These are phyloP conservation scores for Meteorus sp. DNA, from an alignment of 1,140 invertebrate genomes.

Conservation along the genomic window DNA sequence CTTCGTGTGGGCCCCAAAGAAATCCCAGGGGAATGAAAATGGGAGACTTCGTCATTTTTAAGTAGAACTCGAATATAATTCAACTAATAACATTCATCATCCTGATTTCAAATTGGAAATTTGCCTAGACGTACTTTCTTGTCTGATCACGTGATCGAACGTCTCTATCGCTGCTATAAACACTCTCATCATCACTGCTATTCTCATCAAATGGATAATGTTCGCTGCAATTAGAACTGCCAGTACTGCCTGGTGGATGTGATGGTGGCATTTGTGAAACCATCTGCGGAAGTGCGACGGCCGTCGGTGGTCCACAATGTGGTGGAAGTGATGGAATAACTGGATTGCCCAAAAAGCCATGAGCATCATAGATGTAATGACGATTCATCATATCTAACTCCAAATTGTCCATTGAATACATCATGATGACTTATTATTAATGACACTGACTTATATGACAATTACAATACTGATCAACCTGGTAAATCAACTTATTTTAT, in stretches of 20 bases:
- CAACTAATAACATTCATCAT: too few relatives aligned
- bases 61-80: too few relatives aligned
- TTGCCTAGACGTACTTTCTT: conserved; percentile 42
- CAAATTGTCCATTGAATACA: conserved; percentile 62
- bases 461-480: too few relatives aligned
- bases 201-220: conserved; percentile 52
- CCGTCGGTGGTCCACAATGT: conserved; percentile 42
- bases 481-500: too few relatives aligned
- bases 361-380: conserved; percentile 61
- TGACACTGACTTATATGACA: not conserved
- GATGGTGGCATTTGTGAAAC: conserved; percentile 42
- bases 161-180: conserved; percentile 52
- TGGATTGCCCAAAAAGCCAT: conserved; percentile 54
- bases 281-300: conserved; percentile 41
- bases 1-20: too few relatives aligned
- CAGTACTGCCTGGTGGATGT: conserved; percentile 50
- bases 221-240: conserved; percentile 53
- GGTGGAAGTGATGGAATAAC: conserved; percentile 45
- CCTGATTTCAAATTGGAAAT: not conserved
- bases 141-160: conserved; percentile 37
- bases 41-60: too few relatives aligned
- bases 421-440: conserved; percentile 30
- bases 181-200: conserved; percentile 51
- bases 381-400: conserved; percentile 60
- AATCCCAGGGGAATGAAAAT: too few relatives aligned